Evolutionary conservation across 2,797 vertebrate genomes (phyloP).

Genomic region (Xyrichtys novacula): DNA sequence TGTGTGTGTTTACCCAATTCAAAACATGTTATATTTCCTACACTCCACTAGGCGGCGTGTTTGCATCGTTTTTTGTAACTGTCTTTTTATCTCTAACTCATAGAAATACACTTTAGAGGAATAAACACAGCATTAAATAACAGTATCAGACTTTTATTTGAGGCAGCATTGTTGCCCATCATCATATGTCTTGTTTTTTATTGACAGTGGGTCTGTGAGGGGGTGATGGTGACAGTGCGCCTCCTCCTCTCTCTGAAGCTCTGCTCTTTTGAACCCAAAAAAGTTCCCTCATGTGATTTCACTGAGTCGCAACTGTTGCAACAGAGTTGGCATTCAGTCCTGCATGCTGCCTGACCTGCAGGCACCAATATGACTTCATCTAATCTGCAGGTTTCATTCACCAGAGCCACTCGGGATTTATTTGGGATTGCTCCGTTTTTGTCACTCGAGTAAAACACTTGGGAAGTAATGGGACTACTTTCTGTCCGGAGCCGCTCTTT

Average conservation of each 20-base stretch:
- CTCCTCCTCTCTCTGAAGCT: constrained; percentile 45
- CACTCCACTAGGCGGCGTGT: constrained; percentile 66
- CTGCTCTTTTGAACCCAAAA: constrained; percentile 44
- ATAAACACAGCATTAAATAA: neutral
- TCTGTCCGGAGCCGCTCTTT: constrained; percentile 46
- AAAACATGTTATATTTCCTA: too few species aligned
- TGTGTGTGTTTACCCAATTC: too few species aligned
- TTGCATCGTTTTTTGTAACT: constrained; percentile 6
- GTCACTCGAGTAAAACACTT: constrained; percentile 17
- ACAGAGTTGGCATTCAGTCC: constrained; percentile 38
- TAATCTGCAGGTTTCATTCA: constrained; percentile 3
- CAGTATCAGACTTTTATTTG: neutral
- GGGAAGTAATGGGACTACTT: constrained; percentile 59
- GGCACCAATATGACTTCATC: constrained; percentile 54
- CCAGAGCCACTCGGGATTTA: neutral
- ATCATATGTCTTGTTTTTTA: neutral
- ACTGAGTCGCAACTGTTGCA: constrained; percentile 9
- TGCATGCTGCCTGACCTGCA: constrained; percentile 30
- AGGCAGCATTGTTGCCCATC: neutral
- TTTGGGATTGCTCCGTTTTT: constrained; percentile 7
- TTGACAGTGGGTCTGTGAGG: neutral
- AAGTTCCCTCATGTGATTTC: constrained; percentile 55
- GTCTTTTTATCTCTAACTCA: neutral
- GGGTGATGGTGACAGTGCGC: constrained; percentile 18
- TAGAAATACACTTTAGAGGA: neutral